Base-by-base conservation (phyloP, 2,797 vertebrate species). In the Capromys pilorides region DNA sequence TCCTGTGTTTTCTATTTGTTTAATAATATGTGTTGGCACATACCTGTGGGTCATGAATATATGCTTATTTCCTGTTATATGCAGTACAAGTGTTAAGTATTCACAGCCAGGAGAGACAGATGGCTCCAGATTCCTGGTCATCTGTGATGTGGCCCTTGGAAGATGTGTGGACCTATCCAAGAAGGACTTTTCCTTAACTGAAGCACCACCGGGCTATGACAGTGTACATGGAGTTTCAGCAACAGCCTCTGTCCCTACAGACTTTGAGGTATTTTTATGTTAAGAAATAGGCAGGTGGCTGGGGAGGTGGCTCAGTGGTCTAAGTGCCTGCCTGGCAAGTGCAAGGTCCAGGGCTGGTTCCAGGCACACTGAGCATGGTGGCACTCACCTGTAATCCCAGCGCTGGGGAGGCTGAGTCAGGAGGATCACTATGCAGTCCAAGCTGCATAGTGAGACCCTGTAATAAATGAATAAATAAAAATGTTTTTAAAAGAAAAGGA, bases 131-230 rank as follows among this genome's bases (percentile, higher is more conserved):
- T 95, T 99, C 83, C 71, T 99, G 96, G 93, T 99, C 86, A 93
- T 99, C 90, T 99, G 99, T 95, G 98, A 99, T 0, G 99, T 99
- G 86, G 99, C 99, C 2, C 96, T 99, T 66, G 99, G 99, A 22
- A 95, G 66, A 10, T 99, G 98, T 96, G 93, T 88, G 95, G 88
- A 98, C 19, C 62, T 98, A 39, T 26, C 61, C 51, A 90, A 96
- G 64, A 98, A 45, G 91, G 98, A 99, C 96, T 9, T 92, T 51
- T 97, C 96, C 0, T 97, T 99, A 94, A 98, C 95, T 6, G 92
- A 95, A 57, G 98, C 99, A 24, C 99, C 99, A 0, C 90, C 97
- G 1, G 98, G 98, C 64, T 98, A 98, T 86, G 51, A 98, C 97
- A 99, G 99, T 3, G 98, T 99, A 28, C 98, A 98, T 0, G 99